Conservation (phyloP, 1,140 invertebrate species). For the Asbolus verrucosus region DNA sequence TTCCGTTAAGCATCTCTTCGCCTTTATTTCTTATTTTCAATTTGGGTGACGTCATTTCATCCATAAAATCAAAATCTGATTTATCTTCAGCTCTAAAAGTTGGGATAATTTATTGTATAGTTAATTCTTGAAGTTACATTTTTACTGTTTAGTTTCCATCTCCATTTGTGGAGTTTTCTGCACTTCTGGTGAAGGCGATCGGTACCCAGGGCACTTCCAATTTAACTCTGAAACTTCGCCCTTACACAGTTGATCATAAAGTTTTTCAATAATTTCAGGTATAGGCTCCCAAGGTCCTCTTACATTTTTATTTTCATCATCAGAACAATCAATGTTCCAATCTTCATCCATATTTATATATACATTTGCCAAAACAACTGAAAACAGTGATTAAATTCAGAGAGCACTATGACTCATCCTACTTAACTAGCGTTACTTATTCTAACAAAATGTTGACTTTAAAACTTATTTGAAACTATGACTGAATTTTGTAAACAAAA, state of each 20-base stretch:
- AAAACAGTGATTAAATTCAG: no score
- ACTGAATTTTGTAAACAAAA: no score
- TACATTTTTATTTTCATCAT: slow-evolving; percentile 66
- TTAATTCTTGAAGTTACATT: neutral
- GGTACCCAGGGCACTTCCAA: slow-evolving; percentile 63
- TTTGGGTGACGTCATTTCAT: slow-evolving; percentile 76
- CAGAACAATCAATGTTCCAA: slow-evolving; percentile 69
- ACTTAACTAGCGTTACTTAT: no score
- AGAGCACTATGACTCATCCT: no score
- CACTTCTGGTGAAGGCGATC: slow-evolving; percentile 61
- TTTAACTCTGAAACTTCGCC: slow-evolving; percentile 60
- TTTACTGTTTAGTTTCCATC: slow-evolving; percentile 57
- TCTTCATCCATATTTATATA: slow-evolving; percentile 58
- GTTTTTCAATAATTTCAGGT: slow-evolving; percentile 59
- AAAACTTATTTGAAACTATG: no score
- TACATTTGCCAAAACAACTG: no score
- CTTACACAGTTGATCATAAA: slow-evolving; percentile 60
- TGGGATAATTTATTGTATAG: neutral
- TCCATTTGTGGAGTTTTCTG: slow-evolving; percentile 56
- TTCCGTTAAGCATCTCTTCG: slow-evolving; percentile 75
- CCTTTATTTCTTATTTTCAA: slow-evolving; percentile 73
- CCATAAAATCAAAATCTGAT: slow-evolving; percentile 82
- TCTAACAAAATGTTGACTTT: no score
- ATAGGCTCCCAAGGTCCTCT: slow-evolving; percentile 61
- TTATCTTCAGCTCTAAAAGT: slow-evolving; percentile 68